These are phyloP conservation scores for Baccha elongata DNA, from an alignment of 2,888 invertebrate genomes.

Conservation along the genomic window DNA sequence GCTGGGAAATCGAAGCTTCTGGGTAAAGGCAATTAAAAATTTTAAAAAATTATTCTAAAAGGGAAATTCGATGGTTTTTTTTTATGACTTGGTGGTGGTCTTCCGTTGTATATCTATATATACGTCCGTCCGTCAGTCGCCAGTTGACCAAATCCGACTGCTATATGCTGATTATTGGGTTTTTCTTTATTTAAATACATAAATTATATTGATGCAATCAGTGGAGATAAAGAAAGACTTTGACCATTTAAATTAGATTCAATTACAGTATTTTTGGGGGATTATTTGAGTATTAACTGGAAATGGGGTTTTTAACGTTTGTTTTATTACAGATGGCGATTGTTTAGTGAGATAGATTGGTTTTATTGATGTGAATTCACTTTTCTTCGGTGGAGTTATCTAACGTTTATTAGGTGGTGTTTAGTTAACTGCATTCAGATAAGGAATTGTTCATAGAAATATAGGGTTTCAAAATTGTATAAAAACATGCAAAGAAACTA, in stretches of 20 bases:
- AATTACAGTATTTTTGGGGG: conserved; percentile 62
- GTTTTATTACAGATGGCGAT: conserved; percentile 54
- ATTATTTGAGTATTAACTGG: conserved; percentile 42
- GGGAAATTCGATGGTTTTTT: conserved; percentile 55
- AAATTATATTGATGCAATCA: conserved; percentile 63
- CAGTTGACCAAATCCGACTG: conserved; percentile 2
- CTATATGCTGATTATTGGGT: not conserved
- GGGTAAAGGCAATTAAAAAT: conserved; percentile 70
- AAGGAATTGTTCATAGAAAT: conserved; percentile 11
- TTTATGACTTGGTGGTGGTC: conserved; percentile 3
- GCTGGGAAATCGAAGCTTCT: conserved; percentile 59
- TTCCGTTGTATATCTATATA: not conserved
- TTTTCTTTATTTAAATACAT: conserved; percentile 12
- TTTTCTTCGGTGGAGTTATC: conserved; percentile 9
- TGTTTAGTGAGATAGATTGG: conserved; percentile 33
- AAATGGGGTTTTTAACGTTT: conserved; percentile 40
- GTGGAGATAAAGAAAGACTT: conserved; percentile 2
- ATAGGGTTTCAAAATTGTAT: conserved; percentile 8
- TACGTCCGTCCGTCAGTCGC: not conserved
- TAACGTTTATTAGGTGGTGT: conserved; percentile 21
- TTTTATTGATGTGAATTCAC: conserved; percentile 26
- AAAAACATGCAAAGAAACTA: not conserved
- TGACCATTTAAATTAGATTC: conserved; percentile 68
- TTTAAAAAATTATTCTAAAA: conserved; percentile 52
- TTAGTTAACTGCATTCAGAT: conserved; percentile 7